A percentile compares a stretch with the other conserved stretches of the same genome.
phyloP scores from a whole-genome alignment of 2,797 vertebrate genomes.

The Takifugu ocellatus region DNA sequence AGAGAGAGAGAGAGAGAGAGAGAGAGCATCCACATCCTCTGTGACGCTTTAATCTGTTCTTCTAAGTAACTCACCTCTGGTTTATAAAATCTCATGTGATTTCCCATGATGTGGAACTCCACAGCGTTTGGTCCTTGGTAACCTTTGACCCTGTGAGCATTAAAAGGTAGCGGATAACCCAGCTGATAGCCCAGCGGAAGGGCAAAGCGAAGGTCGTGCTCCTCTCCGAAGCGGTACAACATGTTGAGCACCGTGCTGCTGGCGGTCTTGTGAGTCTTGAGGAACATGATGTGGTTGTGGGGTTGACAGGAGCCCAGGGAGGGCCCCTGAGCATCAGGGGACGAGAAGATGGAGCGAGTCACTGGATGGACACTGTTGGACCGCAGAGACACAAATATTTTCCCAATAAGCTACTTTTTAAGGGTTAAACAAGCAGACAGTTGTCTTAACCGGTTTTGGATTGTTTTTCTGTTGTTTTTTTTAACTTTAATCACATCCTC shows the following conservation, averaged over 20 bases:
- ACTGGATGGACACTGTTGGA: conserved; percentile 65
- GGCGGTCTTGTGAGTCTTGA: conserved; percentile 94
- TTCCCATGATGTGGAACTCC: conserved; percentile 87
- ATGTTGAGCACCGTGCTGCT: conserved; percentile 91
- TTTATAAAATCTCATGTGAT: conserved; percentile 90
- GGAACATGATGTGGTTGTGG: conserved; percentile 82
- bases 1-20: too few relatives aligned
- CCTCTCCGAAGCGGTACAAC: conserved; percentile 88
- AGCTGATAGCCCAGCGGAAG: conserved; percentile 88
- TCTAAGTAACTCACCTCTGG: conserved; percentile 75
- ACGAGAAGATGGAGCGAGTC: conserved; percentile 63
- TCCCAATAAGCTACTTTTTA: too few relatives aligned
- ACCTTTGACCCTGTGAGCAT: conserved; percentile 84
- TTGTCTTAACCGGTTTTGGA: too few relatives aligned
- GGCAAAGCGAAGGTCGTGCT: conserved; percentile 78
- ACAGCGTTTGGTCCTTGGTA: conserved; percentile 66
- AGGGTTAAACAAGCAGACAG: too few relatives aligned
- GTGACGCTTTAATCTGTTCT: too few relatives aligned
- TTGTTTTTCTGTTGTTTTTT: too few relatives aligned
- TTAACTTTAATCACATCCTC: not conserved
- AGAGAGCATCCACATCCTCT: too few relatives aligned
- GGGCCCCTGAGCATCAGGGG: conserved; percentile 64
- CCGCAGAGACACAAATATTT: not conserved
- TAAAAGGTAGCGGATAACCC: conserved; percentile 85
- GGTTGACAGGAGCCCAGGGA: conserved; percentile 77